Evolutionary conservation across 2,888 invertebrate species (phyloP), one percentile per base, ranked within the genome.

Genomic region (Diplolepis rosae): DNA sequence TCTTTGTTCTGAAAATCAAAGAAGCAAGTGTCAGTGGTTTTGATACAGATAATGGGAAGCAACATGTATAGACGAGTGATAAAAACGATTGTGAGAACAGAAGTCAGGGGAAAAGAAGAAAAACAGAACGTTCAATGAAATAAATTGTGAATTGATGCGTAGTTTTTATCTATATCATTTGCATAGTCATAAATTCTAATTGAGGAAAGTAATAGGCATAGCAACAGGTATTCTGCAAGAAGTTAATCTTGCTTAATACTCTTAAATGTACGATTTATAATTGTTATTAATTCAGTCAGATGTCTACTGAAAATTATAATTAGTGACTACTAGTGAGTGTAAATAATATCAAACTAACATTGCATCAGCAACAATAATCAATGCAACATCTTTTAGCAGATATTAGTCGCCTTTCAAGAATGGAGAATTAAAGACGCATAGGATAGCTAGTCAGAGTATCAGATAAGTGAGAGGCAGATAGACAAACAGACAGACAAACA

Each of bases 1-100:
- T 95, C 89, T 95, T 95, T 87, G 95, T 95, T 93, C 96, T 96
- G 92, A 72, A 90, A 84, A 48, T 32, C 56, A 72, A 11, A 69
- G 28, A 51, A 32, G 15, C 24, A 48, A 22, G 22, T 39, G 24
- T 61, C 39, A 61, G 39, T 1, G 4, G 7, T 6, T 24, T n/a
- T 22, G 4, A 24, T 13, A 61, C 11, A 22, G 7, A 39, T 22
- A 4, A 6, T 18, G 2, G 1, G n/a, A 3, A 61, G 22, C 6
- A 61, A 61, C 39, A 56, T 56, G 35, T 61, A 56, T 24, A 61
- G 39, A 42, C 24, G 6, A 61, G 22, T 39, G 61, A 27, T 42
- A 39, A 61, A 15, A 61, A 24, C 61, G 39, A 61, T 27, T 61
- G 18, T 30, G 39, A 22, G 61, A 61, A 22, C n/a, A 61, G 39